These are phyloP conservation scores for Agrypnia vestita DNA, from an alignment of 1,140 invertebrate species.

Conservation along the genomic window DNA sequence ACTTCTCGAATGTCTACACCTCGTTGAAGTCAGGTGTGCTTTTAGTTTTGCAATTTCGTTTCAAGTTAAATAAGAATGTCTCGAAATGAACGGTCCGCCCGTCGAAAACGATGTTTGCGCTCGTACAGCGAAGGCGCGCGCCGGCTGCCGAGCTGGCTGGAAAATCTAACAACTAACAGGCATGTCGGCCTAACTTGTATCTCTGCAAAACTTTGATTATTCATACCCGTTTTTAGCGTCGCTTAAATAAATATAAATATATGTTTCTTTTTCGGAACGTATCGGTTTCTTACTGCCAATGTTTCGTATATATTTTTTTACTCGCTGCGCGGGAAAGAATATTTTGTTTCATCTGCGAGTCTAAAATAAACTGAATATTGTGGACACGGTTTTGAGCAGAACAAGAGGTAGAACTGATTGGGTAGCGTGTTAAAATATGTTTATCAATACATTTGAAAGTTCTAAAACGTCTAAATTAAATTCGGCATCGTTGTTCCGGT, in stretches of 20 bases:
- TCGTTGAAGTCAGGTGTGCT: constrained; percentile 44
- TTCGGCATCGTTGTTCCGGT: too few species aligned
- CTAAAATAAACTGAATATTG: too few species aligned
- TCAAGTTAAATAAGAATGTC: constrained; percentile 46
- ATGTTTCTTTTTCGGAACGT: background rate
- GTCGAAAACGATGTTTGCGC: background rate
- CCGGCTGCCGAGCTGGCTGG: background rate
- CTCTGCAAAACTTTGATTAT: background rate
- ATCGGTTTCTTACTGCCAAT: background rate
- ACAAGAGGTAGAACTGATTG: too few species aligned
- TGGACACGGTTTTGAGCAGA: too few species aligned
- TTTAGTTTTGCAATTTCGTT: constrained; percentile 48
- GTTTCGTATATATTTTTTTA: too few species aligned
- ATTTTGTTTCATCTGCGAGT: too few species aligned
- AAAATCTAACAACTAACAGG: constrained; percentile 3
- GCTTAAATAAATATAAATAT: background rate
- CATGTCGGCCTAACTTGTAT: background rate
- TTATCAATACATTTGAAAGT: too few species aligned
- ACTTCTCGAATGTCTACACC: constrained; percentile 26
- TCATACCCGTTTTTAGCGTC: background rate
- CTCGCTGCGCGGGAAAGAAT: too few species aligned
- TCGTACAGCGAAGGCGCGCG: background rate
- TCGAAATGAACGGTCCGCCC: constrained; percentile 30
- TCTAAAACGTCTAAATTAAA: too few species aligned
- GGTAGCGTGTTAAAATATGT: too few species aligned